Evolutionary conservation across 2,888 invertebrate genomes (phyloP).

Genomic region (Trisateles emortualis): DNA sequence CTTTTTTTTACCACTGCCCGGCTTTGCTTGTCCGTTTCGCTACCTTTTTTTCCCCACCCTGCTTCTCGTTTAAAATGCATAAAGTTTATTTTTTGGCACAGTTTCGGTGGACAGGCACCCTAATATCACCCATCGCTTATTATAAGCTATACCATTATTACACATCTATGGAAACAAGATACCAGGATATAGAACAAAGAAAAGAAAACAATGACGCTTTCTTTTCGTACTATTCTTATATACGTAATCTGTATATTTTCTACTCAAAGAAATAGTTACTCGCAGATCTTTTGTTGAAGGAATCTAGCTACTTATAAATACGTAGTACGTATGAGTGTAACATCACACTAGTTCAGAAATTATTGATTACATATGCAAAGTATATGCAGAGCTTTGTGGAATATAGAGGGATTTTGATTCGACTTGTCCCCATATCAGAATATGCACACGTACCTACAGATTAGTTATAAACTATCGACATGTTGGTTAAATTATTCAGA

Average conservation of each 20-base stretch:
- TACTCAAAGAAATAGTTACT: neutral
- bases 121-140: constrained; percentile 12
- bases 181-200: constrained; percentile 19
- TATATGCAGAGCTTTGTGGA: constrained; percentile 2
- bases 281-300: neutral
- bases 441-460: constrained; percentile 4
- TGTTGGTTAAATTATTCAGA: constrained; percentile 9
- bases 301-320: neutral
- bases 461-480: constrained; percentile 6
- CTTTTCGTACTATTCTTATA: constrained; percentile 16
- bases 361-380: constrained; percentile 12
- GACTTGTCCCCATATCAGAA: constrained; percentile 1
- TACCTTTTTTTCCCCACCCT: too few relatives aligned
- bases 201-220: constrained; percentile 21
- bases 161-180: constrained; percentile 16
- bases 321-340: constrained; percentile 2
- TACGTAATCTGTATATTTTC: neutral
- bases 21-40: too few relatives aligned
- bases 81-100: too few relatives aligned
- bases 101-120: neutral
- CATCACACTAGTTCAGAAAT: neutral
- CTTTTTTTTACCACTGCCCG: too few relatives aligned
- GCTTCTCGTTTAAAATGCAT: too few relatives aligned
- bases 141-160: constrained; percentile 20
- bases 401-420: neutral